Evolutionary conservation across 2,888 invertebrate genomes (phyloP), one percentile per base, ranked within the genome.

Genomic region (Netelia fuscicornis): DNA sequence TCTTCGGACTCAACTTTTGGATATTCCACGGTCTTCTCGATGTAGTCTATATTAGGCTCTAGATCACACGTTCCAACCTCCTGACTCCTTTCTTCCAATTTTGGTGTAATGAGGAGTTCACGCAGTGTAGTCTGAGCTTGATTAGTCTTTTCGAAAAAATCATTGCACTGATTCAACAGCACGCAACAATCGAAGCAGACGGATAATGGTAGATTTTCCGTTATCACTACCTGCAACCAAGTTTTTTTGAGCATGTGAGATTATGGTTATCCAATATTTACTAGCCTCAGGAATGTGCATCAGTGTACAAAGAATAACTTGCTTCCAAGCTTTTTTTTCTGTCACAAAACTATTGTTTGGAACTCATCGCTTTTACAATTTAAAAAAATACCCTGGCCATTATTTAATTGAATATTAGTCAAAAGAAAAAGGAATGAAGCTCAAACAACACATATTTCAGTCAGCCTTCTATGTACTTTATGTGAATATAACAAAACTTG

Each of bases 131-230:
- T 84, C 89, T 94, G 94, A 1, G 94, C 94, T 85, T 92, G 91
- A 84, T 93, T 93, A 2, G 93, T 92, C 84, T 92, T 93, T 52
- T 94, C 94, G 79, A 92, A 92, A 88, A 94, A 94, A 71, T 93
- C 93, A 37, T 89, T 92, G 87, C 92, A 94, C 78, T 93, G 94
- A 83, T 94, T 92, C 70, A 94, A 88, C 74, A 92, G 90, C 37
- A 92, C 86, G 81, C 92, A 94, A 85, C 94, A 94, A 48, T 94
- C 94, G 79, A 93, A 88, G 79, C 94, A 94, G 10, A 94, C 90
- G 62, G 90, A 89, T 67, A 94, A 91, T 5, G 94, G 94, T 42
- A 94, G 89, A 58, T 88, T 89, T 84, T 94, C 94, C 13, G 90
- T 93, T 56, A 91, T 86, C 52, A 92, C 87, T 84, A 94, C 88